Evolutionary conservation across 2,113 vertebrate genomes (phyloP).

Genomic region (Ailuropoda melanoleuca): DNA sequence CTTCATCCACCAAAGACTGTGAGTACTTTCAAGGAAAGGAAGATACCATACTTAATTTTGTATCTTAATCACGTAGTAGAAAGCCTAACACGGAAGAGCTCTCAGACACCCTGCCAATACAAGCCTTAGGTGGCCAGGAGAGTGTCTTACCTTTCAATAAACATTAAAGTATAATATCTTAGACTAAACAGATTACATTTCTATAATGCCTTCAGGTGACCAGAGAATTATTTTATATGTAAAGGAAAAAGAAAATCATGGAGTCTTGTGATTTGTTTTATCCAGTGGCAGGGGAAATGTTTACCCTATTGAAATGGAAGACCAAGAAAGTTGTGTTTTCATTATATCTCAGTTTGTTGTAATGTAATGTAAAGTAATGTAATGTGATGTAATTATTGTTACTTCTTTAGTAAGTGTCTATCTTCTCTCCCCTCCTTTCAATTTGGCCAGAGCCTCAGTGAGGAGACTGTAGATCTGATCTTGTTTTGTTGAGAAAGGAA

Average conservation of each 20-base stretch:
- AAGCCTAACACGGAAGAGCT: neutral
- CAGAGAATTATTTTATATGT: neutral
- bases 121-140: neutral
- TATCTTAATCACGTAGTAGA: neutral
- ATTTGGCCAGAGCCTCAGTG: neutral
- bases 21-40: neutral
- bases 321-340: neutral
- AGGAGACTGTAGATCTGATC: neutral
- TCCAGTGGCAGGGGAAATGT: neutral
- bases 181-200: neutral
- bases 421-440: neutral
- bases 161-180: neutral
- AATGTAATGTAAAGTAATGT: neutral
- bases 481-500: neutral
- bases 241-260: neutral
- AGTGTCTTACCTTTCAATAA: neutral
- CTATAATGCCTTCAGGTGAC: neutral
- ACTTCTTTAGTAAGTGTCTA: neutral
- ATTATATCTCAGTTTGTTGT: neutral
- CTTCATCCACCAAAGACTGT: neutral
- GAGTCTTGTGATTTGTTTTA: neutral
- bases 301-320: neutral
- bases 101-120: neutral
- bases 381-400: neutral
- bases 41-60: neutral